phyloP scores from a whole-genome alignment of 2,797 vertebrate species.

The Carcharodon carcharias region DNA sequence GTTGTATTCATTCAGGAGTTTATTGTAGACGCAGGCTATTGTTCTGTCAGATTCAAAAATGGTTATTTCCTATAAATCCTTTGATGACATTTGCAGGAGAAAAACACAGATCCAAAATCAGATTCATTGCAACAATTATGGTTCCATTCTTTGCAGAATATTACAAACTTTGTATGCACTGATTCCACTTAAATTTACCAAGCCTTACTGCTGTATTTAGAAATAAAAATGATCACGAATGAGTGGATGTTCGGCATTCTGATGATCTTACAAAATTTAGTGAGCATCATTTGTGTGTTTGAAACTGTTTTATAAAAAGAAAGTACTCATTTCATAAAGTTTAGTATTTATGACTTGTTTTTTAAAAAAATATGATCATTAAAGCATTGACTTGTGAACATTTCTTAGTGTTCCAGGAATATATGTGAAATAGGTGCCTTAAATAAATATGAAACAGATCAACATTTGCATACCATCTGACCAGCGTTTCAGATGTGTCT shows the following conservation, averaged over 20 bases:
- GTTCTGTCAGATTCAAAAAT: background rate
- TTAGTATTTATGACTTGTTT: background rate
- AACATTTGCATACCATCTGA: background rate
- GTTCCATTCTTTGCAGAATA: background rate
- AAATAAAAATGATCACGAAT: background rate
- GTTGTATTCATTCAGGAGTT: background rate
- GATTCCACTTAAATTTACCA: background rate
- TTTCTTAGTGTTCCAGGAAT: background rate
- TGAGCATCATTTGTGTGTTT: too few relatives aligned
- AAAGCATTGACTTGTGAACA: background rate
- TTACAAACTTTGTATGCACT: background rate
- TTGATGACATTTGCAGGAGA: background rate
- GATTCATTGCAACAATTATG: background rate
- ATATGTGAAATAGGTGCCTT: background rate
- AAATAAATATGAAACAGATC: background rate
- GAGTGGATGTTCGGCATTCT: background rate
- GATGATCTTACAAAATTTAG: background rate
- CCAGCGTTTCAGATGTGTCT: background rate
- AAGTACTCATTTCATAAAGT: background rate
- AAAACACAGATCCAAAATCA: background rate
- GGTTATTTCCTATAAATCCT: background rate
- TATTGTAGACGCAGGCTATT: background rate
- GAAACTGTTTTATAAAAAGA: background rate
- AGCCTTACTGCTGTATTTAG: background rate
- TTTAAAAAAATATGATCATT: background rate